Conservation (phyloP, 2,888 invertebrate genomes). For the Zygogramma bicolorata region DNA sequence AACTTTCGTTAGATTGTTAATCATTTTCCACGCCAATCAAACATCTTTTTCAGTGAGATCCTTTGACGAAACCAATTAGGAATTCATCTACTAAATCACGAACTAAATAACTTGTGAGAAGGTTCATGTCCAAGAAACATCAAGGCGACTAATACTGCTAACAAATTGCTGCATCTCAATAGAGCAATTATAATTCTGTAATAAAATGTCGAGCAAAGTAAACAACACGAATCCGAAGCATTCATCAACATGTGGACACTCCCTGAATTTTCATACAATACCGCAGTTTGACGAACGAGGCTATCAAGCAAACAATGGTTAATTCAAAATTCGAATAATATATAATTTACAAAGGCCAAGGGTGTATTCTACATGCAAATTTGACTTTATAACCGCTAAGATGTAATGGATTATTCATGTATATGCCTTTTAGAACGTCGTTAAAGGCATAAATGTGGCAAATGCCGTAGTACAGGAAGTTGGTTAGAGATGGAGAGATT, state of each 20-base stretch:
- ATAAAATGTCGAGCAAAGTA: neutral
- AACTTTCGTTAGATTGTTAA: too few species aligned
- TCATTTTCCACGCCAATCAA: too few species aligned
- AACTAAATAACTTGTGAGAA: too few species aligned
- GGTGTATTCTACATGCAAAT: slow-evolving; percentile 35
- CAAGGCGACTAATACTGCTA: neutral
- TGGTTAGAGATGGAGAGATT: slow-evolving; percentile 9
- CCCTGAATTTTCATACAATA: neutral
- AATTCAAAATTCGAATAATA: slow-evolving; percentile 26
- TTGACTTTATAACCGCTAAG: slow-evolving; percentile 37
- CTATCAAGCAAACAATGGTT: slow-evolving; percentile 17
- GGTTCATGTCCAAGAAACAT: too few species aligned
- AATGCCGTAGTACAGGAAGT: slow-evolving; percentile 16
- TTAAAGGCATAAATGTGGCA: slow-evolving; percentile 30
- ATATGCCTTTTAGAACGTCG: slow-evolving; percentile 32
- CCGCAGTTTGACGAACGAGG: slow-evolving; percentile 2
- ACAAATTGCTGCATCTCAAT: neutral
- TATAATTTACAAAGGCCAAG: slow-evolving; percentile 28
- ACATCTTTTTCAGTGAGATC: too few species aligned
- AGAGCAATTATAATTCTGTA: neutral
- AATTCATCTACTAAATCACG: too few species aligned
- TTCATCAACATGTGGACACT: slow-evolving; percentile 2
- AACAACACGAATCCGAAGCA: neutral
- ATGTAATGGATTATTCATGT: slow-evolving; percentile 40
- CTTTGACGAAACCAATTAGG: too few species aligned